Evolutionary conservation across 2,888 invertebrate species (phyloP).

Genomic region (Geophilus truncorum): DNA sequence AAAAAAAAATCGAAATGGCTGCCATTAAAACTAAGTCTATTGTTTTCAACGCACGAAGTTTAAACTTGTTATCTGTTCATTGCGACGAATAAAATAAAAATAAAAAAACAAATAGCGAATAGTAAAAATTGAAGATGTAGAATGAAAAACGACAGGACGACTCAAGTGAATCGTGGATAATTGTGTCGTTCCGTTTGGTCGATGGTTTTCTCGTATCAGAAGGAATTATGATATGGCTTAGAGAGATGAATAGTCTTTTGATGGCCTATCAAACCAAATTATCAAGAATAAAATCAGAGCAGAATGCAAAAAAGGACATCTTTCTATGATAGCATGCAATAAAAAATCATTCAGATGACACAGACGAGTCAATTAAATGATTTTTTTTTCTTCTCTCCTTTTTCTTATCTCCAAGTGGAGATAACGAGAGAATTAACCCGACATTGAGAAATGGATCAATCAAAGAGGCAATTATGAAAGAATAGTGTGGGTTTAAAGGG

Average conservation of each 20-base stretch:
- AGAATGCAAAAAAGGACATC: constrained; percentile 4
- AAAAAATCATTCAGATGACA: not conserved
- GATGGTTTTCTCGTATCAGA: constrained; percentile 8
- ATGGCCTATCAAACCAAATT: constrained; percentile 25
- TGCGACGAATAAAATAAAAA: no score
- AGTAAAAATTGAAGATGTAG: not conserved
- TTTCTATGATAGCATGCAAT: not conserved
- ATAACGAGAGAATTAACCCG: not conserved
- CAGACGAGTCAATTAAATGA: constrained; percentile 8
- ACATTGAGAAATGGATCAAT: constrained; percentile 5
- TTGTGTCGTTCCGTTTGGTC: not conserved
- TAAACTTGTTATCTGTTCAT: not conserved
- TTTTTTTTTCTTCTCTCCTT: not conserved
- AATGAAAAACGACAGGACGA: not conserved
- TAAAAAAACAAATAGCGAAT: not conserved
- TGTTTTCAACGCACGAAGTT: not conserved
- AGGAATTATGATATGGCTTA: not conserved
- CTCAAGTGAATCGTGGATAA: not conserved
- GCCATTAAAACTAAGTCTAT: not conserved
- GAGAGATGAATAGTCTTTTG: constrained; percentile 5
- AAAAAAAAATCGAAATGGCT: not conserved
- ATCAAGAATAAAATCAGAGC: constrained; percentile 13
- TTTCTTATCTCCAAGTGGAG: not conserved
- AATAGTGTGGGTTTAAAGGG: not conserved
- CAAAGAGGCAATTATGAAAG: constrained; percentile 10